phyloP scores from a whole-genome alignment of 2,797 vertebrate species.

The Tolypeutes matacus region DNA sequence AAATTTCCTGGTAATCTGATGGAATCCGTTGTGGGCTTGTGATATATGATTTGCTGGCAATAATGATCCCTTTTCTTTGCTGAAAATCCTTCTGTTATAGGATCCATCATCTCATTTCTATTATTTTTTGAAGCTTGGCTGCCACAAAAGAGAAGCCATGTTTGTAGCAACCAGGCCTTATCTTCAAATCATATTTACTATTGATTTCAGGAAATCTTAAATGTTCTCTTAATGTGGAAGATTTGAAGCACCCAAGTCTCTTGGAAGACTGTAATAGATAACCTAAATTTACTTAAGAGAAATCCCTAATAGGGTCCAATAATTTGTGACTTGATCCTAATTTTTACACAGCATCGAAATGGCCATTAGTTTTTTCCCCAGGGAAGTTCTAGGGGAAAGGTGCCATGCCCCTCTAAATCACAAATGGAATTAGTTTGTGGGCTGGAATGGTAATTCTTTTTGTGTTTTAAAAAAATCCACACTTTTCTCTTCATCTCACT shows the following conservation, averaged over 20 bases:
- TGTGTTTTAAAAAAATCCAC: conserved; percentile 60
- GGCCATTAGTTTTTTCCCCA: conserved; percentile 83
- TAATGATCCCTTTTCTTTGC: conserved; percentile 65
- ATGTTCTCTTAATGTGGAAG: conserved; percentile 64
- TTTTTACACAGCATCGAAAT: conserved; percentile 84
- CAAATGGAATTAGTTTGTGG: conserved; percentile 86
- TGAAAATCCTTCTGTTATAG: conserved; percentile 58
- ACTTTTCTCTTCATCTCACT: conserved; percentile 86
- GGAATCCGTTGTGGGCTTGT: conserved; percentile 44
- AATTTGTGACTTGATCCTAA: conserved; percentile 75
- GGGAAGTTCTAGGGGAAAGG: conserved; percentile 82
- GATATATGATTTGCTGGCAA: conserved; percentile 68
- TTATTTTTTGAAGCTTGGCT: conserved; percentile 47
- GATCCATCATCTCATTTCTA: background rate
- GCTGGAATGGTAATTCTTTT: conserved; percentile 85
- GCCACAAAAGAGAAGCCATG: conserved; percentile 36
- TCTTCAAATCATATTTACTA: conserved; percentile 48
- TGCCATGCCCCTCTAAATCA: conserved; percentile 83
- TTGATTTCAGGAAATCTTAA: conserved; percentile 65
- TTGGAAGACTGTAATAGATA: conserved; percentile 74
- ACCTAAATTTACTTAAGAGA: conserved; percentile 86
- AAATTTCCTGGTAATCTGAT: background rate
- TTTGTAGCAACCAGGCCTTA: conserved; percentile 61
- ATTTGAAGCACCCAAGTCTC: conserved; percentile 65
- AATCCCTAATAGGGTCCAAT: conserved; percentile 67